These are phyloP conservation scores for Nyctibius bracteatus DNA, from an alignment of 2,113 vertebrate species.

Conservation along the genomic window DNA sequence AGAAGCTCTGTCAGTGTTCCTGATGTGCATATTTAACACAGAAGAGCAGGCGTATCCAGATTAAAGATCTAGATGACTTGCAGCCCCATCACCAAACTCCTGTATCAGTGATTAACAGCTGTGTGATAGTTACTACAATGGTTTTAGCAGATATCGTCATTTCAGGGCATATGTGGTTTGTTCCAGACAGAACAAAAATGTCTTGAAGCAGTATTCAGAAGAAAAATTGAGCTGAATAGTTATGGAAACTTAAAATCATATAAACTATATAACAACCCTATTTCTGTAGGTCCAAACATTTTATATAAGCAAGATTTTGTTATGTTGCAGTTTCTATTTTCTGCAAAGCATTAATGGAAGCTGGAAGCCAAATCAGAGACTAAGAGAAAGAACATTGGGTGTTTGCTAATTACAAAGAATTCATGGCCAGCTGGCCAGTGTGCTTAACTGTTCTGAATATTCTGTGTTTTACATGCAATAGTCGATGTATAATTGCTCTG, in stretches of 20 bases:
- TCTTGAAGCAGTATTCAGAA: not conserved
- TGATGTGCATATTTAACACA: not conserved
- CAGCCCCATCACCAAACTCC: not conserved
- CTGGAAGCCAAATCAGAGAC: not conserved
- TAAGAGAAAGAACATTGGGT: not conserved
- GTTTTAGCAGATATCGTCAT: not conserved
- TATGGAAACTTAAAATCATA: not conserved
- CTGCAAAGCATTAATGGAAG: not conserved
- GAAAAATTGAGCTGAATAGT: not conserved
- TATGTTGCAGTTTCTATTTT: not conserved
- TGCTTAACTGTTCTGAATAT: not conserved
- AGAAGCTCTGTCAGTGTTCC: not conserved
- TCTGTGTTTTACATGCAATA: not conserved
- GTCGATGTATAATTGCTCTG: conserved; percentile 5
- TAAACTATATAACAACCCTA: not conserved
- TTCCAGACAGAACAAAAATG: not conserved
- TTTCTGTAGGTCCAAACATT: not conserved
- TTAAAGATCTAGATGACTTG: not conserved
- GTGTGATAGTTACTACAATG: not conserved
- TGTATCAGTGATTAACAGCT: not conserved
- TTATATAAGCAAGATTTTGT: not conserved
- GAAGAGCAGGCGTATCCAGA: not conserved
- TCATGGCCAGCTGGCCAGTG: conserved; percentile 10
- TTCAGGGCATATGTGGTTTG: not conserved
- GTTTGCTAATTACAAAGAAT: not conserved